Base-by-base conservation (phyloP, 2,797 vertebrate genomes). In the Corythornis leucogaster region DNA sequence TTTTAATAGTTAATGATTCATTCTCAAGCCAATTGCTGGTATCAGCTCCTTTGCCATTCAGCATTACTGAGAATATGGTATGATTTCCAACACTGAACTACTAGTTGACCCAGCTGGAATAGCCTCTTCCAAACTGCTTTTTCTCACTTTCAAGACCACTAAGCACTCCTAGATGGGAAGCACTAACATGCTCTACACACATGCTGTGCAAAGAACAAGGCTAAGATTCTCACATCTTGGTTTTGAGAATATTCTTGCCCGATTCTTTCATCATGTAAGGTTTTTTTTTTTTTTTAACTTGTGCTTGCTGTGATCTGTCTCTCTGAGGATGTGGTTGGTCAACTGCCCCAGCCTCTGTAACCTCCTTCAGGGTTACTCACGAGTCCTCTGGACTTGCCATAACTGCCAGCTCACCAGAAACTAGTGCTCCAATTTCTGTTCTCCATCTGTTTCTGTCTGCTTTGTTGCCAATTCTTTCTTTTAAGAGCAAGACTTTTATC, bases 141-240 rank as follows among this genome's bases (percentile, higher is more conserved):
- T 31, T 85, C 35, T 21, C 33, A 26, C 3, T 45, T 57, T 46
- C 19, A 50, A 89, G 48, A 58, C 18, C 57, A 33, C 25, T 19
- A 20, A 54, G 42, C 40, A 12, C 24, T 22, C 26, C 6, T 31
- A 28, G 35, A 33, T 6, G 15, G 33, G 7, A 4, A 82, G 22
- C 28, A 35, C 2, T 21, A 53, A 35, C 33, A 22, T 0, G 2
- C 20, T 9, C n/a, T 74, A 64, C 31, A 26, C 0, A 2, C 18
- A 46, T 3, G 46, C 45, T 38, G 31, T 45, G 40, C 50, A 73
- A 89, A 57, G 42, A 59, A 28, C 43, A 53, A 33, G 24, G 31
- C 8, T 11, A 33, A 55, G n/a, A 55, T 53, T 26, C 53, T 43
- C 14, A 6, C 25, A 40, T 17, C 53, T 43, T 43, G 28, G 28